Conservation (phyloP, 2,113 vertebrate genomes). For the Bos javanicus region DNA sequence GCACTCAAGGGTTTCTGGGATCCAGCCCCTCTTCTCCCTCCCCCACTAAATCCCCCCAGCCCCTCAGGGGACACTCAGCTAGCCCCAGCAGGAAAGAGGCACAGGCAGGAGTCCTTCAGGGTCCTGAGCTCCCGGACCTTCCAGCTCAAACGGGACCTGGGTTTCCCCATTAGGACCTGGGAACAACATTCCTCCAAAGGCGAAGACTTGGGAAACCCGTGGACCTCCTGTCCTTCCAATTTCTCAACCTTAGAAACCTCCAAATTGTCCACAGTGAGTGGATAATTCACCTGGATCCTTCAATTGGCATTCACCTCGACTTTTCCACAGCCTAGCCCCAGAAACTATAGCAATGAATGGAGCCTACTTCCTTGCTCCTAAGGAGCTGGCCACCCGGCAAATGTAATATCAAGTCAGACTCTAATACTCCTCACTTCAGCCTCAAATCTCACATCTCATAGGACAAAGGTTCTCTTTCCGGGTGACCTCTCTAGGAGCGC, state of each 20-base stretch:
- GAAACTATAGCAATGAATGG: background rate
- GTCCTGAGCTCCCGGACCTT: background rate
- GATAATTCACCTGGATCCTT: background rate
- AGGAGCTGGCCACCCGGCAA: background rate
- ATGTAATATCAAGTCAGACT: background rate
- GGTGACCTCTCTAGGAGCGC: background rate
- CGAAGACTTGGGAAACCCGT: background rate
- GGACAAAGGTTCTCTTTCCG: background rate
- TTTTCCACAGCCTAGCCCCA: background rate
- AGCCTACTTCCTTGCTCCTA: background rate
- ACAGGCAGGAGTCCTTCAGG: background rate
- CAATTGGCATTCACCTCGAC: background rate
- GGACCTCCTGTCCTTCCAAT: background rate
- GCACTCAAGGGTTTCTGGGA: background rate
- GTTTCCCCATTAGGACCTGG: background rate
- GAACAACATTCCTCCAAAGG: background rate
- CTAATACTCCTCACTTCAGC: background rate
- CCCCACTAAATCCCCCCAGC: background rate
- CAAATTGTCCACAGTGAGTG: background rate
- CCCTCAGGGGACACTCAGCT: background rate
- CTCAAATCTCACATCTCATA: background rate
- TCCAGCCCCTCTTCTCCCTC: background rate
- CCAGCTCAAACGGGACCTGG: background rate
- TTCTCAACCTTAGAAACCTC: background rate
- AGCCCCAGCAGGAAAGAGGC: background rate